Conservation (phyloP, 64 coral and sea anemone genomes). For the Exaiptasia diaphana region DNA sequence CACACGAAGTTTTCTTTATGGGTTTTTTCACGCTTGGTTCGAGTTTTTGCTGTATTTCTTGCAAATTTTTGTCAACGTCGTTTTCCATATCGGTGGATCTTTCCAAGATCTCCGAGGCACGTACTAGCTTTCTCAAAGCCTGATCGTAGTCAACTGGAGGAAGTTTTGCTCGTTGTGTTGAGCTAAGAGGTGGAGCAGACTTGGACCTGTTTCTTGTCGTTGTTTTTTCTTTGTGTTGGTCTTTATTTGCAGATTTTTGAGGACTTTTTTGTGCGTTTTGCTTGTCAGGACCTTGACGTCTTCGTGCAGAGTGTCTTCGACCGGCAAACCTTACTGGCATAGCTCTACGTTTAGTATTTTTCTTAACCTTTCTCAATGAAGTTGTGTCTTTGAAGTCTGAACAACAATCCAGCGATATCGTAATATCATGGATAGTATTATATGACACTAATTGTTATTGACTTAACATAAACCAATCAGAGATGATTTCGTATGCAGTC, state of each 20-base stretch:
- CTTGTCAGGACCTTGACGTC: not conserved
- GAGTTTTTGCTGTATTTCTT: slow-evolving; percentile 7
- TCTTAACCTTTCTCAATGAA: no score
- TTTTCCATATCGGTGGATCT: slow-evolving; percentile 7
- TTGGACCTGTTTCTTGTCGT: not conserved
- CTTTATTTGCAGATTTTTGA: not conserved
- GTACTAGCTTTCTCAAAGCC: slow-evolving; percentile 7
- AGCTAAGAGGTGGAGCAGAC: not conserved
- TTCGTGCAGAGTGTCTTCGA: not conserved
- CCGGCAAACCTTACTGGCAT: slow-evolving; percentile 29
- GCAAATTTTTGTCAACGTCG: slow-evolving; percentile 12
- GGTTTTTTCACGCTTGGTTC: no score
- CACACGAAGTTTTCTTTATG: no score
- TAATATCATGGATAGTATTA: no score
- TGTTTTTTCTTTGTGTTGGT: not conserved
- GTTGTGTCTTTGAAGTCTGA: no score
- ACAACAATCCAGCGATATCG: no score
- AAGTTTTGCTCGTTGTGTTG: not conserved
- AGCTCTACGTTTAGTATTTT: no score
- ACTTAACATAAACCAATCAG: no score
- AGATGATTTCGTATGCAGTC: no score
- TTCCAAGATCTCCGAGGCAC: slow-evolving; percentile 12
- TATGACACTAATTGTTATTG: no score
- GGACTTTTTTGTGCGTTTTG: not conserved
- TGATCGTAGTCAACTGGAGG: slow-evolving; percentile 15